Percentiles rank a stretch among this genome's conserved stretches.
phyloP scores from a whole-genome alignment of 2,888 invertebrate genomes.

The Prosopocoilus inquinatus region DNA sequence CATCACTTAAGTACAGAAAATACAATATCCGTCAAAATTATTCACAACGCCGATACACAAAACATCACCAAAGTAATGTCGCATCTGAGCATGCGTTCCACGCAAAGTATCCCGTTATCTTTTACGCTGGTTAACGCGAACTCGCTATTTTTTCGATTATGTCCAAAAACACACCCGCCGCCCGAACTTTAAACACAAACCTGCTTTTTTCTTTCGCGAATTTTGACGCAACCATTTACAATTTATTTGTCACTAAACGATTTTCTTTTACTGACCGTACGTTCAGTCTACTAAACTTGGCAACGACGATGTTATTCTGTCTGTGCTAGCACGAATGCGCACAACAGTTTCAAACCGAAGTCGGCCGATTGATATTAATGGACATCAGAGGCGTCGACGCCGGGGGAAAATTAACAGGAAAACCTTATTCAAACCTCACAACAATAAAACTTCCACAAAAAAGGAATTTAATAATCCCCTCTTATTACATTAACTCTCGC shows the following conservation, averaged over 20 bases:
- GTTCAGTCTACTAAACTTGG: constrained; percentile 12
- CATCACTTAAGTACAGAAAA: not conserved
- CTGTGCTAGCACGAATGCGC: not conserved
- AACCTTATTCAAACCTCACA: too few relatives aligned
- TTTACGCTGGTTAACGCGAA: constrained; percentile 3
- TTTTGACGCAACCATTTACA: not conserved
- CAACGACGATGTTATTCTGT: constrained; percentile 10
- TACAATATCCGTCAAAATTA: constrained; percentile 1
- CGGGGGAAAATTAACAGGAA: too few relatives aligned
- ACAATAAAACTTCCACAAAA: too few relatives aligned
- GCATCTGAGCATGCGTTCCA: constrained; percentile 34
- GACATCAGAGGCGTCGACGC: too few relatives aligned
- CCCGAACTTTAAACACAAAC: not conserved
- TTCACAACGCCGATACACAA: constrained; percentile 21
- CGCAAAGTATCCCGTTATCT: constrained; percentile 30
- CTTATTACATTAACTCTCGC: too few relatives aligned
- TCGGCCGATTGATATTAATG: not conserved
- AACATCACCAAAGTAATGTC: constrained; percentile 30
- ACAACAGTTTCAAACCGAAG: not conserved
- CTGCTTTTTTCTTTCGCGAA: not conserved
- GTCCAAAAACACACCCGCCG: not conserved
- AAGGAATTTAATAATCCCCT: too few relatives aligned
- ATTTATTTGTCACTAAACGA: not conserved
- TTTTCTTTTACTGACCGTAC: not conserved
- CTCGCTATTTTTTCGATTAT: not conserved